Evolutionary conservation across 1,140 invertebrate genomes (phyloP), one percentile per base, ranked within the genome.

Genomic region (Portunus trituberculatus): DNA sequence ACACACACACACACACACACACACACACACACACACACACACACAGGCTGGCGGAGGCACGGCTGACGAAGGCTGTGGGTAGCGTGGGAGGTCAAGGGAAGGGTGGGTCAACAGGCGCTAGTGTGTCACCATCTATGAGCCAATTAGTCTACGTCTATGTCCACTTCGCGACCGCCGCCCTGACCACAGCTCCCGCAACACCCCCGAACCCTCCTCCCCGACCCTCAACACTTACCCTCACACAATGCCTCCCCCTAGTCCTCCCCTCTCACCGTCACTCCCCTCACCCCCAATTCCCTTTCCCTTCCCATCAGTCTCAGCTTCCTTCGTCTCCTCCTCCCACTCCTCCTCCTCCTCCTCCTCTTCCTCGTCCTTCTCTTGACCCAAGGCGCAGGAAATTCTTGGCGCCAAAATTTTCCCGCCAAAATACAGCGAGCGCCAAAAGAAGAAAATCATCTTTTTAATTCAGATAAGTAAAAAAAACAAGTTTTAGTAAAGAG

Each of bases 71-170:
- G 1, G 39, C 1, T 12, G 52, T 59, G 52, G 52, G 52, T 6
- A 39, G 39, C 6, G 39, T 39, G 8, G 67, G 67, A n/a, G 67
- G 67, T 76, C 67, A 76, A 39, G 14, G 89, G 16, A 46, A 48
- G 90, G 20, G 91, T 14, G 67, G n/a, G 67, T 89, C 87, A 89
- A 3, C 32, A 46, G 32, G 87, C 20, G 67, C 20, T 76, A 76
- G 67, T 76, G 67, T 76, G 67, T 76, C 67, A 76, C 67, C 67
- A n/a, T n/a, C 67, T 76, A 25, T 3, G 76, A 82, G 29, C 76
- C 92, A 93, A 93, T 93, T 93, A 93, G 67, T 93, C 92, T 93
- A 28, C 25, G 92, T 93, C 92, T 93, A 67, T 83, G 92, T 83
- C 92, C 92, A 83, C 39, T 45, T 82, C 20, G 32, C 4, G 67